Conservation (phyloP, 1,140 invertebrate genomes). For the Drosophila auraria region DNA sequence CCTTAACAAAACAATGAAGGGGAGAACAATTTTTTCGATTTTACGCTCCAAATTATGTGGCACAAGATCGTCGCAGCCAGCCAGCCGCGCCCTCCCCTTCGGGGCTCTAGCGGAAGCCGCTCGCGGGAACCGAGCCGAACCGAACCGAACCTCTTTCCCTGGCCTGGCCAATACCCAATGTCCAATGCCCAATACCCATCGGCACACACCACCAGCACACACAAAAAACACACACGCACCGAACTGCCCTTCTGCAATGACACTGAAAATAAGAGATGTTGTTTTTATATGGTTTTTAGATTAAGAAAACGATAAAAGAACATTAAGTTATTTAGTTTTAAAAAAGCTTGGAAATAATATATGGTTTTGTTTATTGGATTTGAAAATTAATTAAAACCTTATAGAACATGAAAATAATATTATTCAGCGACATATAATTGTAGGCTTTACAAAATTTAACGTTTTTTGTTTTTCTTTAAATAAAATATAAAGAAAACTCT, state of each 20-base stretch:
- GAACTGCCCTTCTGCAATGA: conserved; percentile 7
- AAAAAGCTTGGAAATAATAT: too few relatives aligned
- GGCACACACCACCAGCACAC: not conserved
- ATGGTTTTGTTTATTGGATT: too few relatives aligned
- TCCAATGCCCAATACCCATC: conserved; percentile 7
- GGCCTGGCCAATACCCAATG: conserved; percentile 28
- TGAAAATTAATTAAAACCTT: too few relatives aligned
- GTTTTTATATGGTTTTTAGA: too few relatives aligned
- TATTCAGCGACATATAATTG: too few relatives aligned
- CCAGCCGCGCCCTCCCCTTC: not conserved
- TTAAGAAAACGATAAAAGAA: too few relatives aligned
- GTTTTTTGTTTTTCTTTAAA: too few relatives aligned
- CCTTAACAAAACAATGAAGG: conserved; percentile 52
- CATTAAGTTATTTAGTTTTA: too few relatives aligned
- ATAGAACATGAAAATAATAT: too few relatives aligned
- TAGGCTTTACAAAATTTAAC: too few relatives aligned
- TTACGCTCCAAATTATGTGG: conserved; percentile 69
- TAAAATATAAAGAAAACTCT: too few relatives aligned
- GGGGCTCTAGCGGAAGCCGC: conserved; percentile 16
- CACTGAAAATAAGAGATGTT: not conserved
- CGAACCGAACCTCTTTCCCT: conserved; percentile 25
- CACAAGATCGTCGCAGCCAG: conserved; percentile 6
- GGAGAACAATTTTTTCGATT: conserved; percentile 68
- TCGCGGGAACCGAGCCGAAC: conserved; percentile 15
- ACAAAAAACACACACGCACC: conserved; percentile 21